These are phyloP conservation scores for Callyntrura guangdongensis DNA, from an alignment of 2,888 invertebrate species.

Conservation along the genomic window DNA sequence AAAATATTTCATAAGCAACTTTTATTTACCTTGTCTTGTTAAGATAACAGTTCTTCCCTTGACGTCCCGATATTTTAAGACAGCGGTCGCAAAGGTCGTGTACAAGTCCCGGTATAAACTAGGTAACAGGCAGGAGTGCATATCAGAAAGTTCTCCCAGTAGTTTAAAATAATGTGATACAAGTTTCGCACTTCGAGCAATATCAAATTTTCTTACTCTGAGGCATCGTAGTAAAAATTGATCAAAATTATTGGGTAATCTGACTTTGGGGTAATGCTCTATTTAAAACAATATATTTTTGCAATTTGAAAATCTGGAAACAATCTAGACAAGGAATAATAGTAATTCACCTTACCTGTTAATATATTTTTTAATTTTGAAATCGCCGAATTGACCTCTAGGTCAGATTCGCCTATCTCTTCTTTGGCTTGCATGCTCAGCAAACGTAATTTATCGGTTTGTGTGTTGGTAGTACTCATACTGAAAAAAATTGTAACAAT, in stretches of 20 bases:
- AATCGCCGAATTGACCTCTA: conserved; percentile 54
- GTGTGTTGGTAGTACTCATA: not conserved
- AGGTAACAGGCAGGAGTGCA: conserved; percentile 58
- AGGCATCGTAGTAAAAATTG: conserved; percentile 79
- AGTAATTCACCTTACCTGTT: not conserved
- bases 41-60: conserved; percentile 62
- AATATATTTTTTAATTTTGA: conserved; percentile 1
- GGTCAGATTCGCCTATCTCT: conserved; percentile 78
- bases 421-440: conserved; percentile 62
- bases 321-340: not conserved
- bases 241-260: conserved; percentile 65
- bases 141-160: conserved; percentile 52
- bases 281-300: not conserved
- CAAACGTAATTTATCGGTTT: not conserved
- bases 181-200: conserved; percentile 77
- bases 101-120: conserved; percentile 55
- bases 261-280: not conserved
- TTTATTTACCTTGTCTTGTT: conserved; percentile 62
- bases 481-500: no score
- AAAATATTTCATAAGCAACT: no score
- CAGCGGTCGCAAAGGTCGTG: not conserved
- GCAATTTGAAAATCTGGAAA: no score
- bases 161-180: conserved; percentile 72
- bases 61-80: conserved; percentile 62
- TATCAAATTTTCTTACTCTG: conserved; percentile 78